These are phyloP conservation scores for Cylas formicarius DNA, from an alignment of 1,140 invertebrate species.

Conservation along the genomic window DNA sequence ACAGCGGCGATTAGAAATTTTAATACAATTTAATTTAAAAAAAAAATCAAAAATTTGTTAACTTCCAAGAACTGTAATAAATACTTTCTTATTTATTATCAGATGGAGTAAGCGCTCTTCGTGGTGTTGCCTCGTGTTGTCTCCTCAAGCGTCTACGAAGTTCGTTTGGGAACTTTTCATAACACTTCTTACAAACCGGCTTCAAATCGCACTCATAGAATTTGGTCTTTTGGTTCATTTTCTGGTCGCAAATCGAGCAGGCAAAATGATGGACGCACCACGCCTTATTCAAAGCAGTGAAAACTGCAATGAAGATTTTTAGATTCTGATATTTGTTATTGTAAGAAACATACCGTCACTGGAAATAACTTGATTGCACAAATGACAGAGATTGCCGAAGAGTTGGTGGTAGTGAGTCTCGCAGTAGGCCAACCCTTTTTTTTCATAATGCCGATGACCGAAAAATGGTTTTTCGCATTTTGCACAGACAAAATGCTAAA, in stretches of 20 bases:
- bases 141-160: constrained; percentile 78
- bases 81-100: no score
- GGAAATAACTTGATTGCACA: constrained; percentile 96
- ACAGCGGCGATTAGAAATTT: no score
- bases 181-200: constrained; percentile 97
- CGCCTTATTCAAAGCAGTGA: constrained; percentile 97
- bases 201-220: constrained; percentile 99
- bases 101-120: constrained; percentile 38
- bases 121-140: constrained; percentile 65
- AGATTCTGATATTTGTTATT: no score
- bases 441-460: constrained; percentile 98
- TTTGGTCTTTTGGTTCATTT: constrained; percentile 97
- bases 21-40: no score
- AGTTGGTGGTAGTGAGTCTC: constrained; percentile 99
- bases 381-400: constrained; percentile 97
- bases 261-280: constrained; percentile 99
- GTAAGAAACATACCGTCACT: constrained; percentile 76
- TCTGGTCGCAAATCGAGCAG: constrained; percentile 95
- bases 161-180: constrained; percentile 94
- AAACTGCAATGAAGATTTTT: constrained; percentile 62
- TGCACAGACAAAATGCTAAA: constrained; percentile 97
- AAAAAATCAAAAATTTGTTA: no score
- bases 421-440: constrained; percentile 97
- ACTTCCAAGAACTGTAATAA: no score
- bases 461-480: constrained; percentile 99